Evolutionary conservation across 2,888 invertebrate genomes (phyloP).

Genomic region (Pseudanteris insignis): DNA sequence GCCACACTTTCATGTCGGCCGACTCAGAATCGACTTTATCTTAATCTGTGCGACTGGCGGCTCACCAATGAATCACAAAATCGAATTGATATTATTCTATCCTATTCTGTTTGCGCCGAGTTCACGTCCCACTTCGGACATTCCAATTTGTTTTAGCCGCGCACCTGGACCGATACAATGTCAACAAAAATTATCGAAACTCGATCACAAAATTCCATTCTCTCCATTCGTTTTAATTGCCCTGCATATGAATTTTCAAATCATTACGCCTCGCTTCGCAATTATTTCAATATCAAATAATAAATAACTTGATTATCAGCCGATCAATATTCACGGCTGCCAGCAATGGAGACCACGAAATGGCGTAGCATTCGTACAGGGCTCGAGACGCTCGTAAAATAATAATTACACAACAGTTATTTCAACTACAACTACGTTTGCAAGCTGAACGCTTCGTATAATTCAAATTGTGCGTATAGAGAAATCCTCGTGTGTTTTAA

Average conservation of each 20-base stretch:
- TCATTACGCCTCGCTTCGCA: slow-evolving; percentile 14
- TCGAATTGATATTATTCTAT: slow-evolving; percentile 56
- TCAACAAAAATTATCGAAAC: slow-evolving; percentile 40
- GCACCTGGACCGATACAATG: slow-evolving; percentile 31
- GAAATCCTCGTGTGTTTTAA: too few species aligned
- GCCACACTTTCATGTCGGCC: slow-evolving; percentile 59
- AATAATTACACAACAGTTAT: slow-evolving; percentile 56
- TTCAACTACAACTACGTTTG: neutral
- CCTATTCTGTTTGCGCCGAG: slow-evolving; percentile 17
- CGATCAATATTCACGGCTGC: slow-evolving; percentile 36
- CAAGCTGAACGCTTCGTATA: too few species aligned
- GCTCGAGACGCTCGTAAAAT: slow-evolving; percentile 57
- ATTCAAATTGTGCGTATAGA: too few species aligned
- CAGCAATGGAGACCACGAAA: slow-evolving; percentile 34
- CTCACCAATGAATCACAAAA: slow-evolving; percentile 56
- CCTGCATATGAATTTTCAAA: slow-evolving; percentile 14
- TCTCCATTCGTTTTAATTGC: slow-evolving; percentile 8
- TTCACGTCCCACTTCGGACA: slow-evolving; percentile 32
- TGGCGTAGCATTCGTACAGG: slow-evolving; percentile 50
- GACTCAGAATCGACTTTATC: slow-evolving; percentile 59
- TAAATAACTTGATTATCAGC: slow-evolving; percentile 37
- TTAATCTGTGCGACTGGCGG: slow-evolving; percentile 56
- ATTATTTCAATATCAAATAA: slow-evolving; percentile 41
- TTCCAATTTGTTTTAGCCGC: slow-evolving; percentile 39
- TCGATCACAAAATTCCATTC: slow-evolving; percentile 16